phyloP scores from a whole-genome alignment of 1,140 invertebrate species.

The Mycetomoellerius zeteki region DNA sequence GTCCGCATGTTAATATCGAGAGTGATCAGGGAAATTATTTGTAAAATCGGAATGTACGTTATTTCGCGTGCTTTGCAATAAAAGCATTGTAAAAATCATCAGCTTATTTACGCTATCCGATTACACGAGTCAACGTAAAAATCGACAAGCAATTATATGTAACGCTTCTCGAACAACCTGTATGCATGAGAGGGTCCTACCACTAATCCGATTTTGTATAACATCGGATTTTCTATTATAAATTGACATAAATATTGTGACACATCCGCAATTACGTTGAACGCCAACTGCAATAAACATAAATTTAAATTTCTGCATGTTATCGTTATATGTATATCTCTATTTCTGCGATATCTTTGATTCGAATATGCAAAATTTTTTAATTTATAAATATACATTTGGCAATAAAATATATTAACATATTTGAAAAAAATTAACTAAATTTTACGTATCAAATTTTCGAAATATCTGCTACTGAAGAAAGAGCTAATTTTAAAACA shows the following conservation, averaged over 20 bases:
- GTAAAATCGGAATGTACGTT: conserved; percentile 27
- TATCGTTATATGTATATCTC: not conserved
- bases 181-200: not conserved
- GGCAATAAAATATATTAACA: not conserved
- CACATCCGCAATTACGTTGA: conserved; percentile 29
- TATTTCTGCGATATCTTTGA: not conserved
- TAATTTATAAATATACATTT: not conserved
- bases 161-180: conserved; percentile 13
- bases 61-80: not conserved
- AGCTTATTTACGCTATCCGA: conserved; percentile 32
- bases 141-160: conserved; percentile 26
- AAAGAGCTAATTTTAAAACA: not conserved
- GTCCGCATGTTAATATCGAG: conserved; percentile 13
- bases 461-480: not conserved
- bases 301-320: conserved; percentile 13
- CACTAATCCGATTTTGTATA: conserved; percentile 59
- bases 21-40: conserved; percentile 14
- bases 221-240: conserved; percentile 55
- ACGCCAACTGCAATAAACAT: not conserved
- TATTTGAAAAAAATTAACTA: conserved; percentile 5
- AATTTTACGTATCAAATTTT: not conserved
- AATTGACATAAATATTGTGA: conserved; percentile 34
- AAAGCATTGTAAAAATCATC: conserved; percentile 38
- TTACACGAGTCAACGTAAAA: conserved; percentile 44
- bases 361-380: not conserved